Evolutionary conservation across 2,113 vertebrate species (phyloP).

Genomic region (Sylvia atricapilla): DNA sequence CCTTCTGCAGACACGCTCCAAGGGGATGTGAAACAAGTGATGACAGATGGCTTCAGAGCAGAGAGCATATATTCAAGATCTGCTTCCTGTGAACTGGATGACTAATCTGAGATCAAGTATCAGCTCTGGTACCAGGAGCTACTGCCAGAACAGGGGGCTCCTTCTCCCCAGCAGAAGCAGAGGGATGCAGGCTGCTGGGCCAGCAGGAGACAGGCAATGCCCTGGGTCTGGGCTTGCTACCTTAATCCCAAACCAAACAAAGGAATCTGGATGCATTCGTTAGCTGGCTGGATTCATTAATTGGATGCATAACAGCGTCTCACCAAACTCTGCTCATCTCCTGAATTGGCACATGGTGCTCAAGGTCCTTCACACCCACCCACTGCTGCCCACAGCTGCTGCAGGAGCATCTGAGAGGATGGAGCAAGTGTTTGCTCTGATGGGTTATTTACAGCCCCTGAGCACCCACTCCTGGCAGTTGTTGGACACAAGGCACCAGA

Average conservation of each 20-base stretch:
- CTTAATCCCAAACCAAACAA: not conserved
- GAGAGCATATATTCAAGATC: conserved; percentile 30
- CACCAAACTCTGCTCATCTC: not conserved
- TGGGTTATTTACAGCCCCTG: not conserved
- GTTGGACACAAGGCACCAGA: not conserved
- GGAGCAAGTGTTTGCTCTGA: not conserved
- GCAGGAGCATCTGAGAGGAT: not conserved
- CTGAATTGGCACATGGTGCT: not conserved
- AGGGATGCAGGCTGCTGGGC: not conserved
- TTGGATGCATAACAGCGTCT: not conserved
- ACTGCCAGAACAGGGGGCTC: not conserved
- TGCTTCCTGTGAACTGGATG: conserved; percentile 22
- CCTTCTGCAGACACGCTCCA: not conserved
- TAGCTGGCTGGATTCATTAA: not conserved
- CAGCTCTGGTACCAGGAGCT: not conserved
- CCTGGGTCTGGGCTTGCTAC: not conserved
- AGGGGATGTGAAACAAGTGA: conserved; percentile 23
- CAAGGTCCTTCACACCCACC: not conserved
- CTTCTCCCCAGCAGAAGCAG: not conserved
- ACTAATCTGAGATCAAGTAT: conserved; percentile 47
- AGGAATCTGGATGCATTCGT: not conserved
- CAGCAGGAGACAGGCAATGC: not conserved
- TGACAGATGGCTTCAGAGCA: conserved; percentile 59
- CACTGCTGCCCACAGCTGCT: not conserved
- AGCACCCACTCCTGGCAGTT: not conserved